Base-by-base conservation (phyloP, 2,797 vertebrate species). In the Oreochromis grahami region DNA sequence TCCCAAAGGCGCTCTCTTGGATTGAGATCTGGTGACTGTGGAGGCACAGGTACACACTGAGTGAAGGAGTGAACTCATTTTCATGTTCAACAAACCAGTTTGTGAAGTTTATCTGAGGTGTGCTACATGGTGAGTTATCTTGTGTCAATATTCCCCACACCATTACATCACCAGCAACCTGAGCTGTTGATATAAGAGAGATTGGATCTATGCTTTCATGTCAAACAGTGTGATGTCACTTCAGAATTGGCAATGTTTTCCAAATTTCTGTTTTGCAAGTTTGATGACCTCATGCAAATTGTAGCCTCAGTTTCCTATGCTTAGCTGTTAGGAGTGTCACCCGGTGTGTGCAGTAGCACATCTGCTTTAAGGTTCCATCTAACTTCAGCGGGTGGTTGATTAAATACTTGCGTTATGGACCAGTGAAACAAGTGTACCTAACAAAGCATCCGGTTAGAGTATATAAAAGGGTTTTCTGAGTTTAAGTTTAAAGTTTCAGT, bases 401-500 rank as follows among this genome's bases (percentile, higher is more conserved):
- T 68, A 43, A 41, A 68, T 68, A 10, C 13, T 68, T 68, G 36
- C 0, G 2, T 41, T 68, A 1, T 41, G n/a, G 8, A 68, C 36
- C 41, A 24, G 36, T 68, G 36, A 5, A 65, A 21, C 34, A 41
- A 34, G 12, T 41, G 60, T 65, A 65, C 60, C 19, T 38, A 68
- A 24, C 63, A 68, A 41, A 24, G 36, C 41, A 7, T 5, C 36
- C 0, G 3, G n/a, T 21, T 41, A 41, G 36, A 41, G 36, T 24
- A 41, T 70, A 26, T 43, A 15, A 70, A 26, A 10, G 8, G 24
- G 8, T 15, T 70, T 43, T 70, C 0, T 43, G 63, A 68, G 38
- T 15, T 43, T 68, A 43, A 15, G 38, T 68, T 68, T 68, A 10
- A 43, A 43, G 14, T 70, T 70, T 65, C 21, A 70, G n/a, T 70